phyloP scores from a whole-genome alignment of 1,140 invertebrate species.

The Diachasmimorpha longicaudata region DNA sequence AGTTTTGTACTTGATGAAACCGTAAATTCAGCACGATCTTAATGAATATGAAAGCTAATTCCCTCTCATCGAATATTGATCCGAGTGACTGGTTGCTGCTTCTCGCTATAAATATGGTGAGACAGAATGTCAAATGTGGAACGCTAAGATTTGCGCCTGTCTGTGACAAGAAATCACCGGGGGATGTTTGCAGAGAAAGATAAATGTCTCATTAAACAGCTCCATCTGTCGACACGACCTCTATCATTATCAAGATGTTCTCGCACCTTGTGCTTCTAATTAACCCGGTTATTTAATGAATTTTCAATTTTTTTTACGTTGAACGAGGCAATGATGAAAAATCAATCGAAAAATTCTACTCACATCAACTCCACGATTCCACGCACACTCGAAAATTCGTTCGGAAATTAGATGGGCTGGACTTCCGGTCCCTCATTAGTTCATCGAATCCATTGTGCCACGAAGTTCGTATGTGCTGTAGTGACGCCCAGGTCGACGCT shows the following conservation, averaged over 20 bases:
- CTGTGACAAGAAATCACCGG: slow-evolving; percentile 6
- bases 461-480: slow-evolving; percentile 25
- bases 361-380: slow-evolving; percentile 16
- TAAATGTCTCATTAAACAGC: slow-evolving; percentile 13
- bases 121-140: background rate
- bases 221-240: background rate
- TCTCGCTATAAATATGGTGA: background rate
- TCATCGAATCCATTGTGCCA: slow-evolving; percentile 45
- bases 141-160: background rate
- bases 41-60: background rate
- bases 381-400: slow-evolving; percentile 30
- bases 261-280: too few relatives aligned
- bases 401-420: slow-evolving; percentile 49
- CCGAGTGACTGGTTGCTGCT: background rate
- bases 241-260: background rate
- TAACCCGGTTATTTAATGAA: too few relatives aligned
- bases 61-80: background rate
- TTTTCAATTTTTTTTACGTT: background rate
- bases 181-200: background rate
- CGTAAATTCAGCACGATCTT: background rate
- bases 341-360: background rate
- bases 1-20: background rate
- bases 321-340: background rate
- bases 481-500: background rate
- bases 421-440: slow-evolving; percentile 42